phyloP scores from a whole-genome alignment of 2,113 vertebrate species.

The Sturnus vulgaris region DNA sequence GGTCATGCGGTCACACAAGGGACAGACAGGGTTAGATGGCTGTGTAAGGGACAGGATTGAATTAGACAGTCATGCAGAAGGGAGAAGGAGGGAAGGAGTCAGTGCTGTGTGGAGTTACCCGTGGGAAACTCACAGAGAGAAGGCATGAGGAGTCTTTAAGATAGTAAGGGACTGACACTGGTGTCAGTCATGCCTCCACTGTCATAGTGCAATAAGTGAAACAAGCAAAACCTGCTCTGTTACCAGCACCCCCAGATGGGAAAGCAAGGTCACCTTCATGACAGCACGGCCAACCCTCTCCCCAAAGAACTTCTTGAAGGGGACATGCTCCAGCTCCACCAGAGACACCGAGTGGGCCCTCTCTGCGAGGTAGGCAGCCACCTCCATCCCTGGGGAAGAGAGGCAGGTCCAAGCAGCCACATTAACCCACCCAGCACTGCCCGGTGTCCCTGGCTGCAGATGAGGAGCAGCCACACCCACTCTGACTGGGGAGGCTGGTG shows the following conservation, averaged over 20 bases:
- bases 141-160: too few relatives aligned
- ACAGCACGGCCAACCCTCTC: slow-evolving; percentile 91
- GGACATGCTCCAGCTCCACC: slow-evolving; percentile 89
- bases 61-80: too few relatives aligned
- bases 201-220: neutral
- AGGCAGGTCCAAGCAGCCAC: rapidly evolving
- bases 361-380: slow-evolving; percentile 89
- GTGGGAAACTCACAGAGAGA: too few relatives aligned
- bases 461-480: neutral
- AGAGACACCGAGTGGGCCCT: slow-evolving; percentile 96
- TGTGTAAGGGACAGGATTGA: too few relatives aligned
- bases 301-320: slow-evolving; percentile 90
- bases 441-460: neutral
- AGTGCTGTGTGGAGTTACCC: too few relatives aligned
- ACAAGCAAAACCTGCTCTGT: neutral
- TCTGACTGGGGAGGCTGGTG: neutral
- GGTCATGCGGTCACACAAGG: too few relatives aligned
- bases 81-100: too few relatives aligned
- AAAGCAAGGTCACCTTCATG: slow-evolving; percentile 84
- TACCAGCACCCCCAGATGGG: neutral
- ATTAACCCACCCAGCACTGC: rapidly evolving
- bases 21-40: too few relatives aligned
- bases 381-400: slow-evolving; percentile 88
- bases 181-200: too few relatives aligned
- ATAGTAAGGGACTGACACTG: too few relatives aligned